Base-by-base conservation (phyloP, 2,888 invertebrate genomes). In the Phyto melanocephala region DNA sequence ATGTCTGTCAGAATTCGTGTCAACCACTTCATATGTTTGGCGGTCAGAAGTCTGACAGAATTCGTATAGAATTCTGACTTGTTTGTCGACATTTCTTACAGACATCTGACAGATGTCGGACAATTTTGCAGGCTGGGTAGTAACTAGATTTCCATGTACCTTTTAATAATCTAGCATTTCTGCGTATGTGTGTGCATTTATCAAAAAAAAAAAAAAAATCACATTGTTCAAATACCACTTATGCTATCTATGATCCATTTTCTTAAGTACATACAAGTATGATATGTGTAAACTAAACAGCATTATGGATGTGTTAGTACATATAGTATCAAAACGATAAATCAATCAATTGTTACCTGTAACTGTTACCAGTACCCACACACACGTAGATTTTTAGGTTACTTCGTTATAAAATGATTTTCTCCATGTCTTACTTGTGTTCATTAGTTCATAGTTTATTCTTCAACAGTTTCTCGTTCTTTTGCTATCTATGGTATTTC, bases 301-400 rank as follows among this genome's bases (percentile, higher is more conserved):
- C n/a, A n/a, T n/a, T n/a, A 1, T 52, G n/a, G 1, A 13, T 1
- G 52, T 24, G 11, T 28, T 2, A 40, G 11, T 1, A 13, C 13
- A 22, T 13, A 22, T 6, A 60, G 5, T 33, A 28, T 50, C 50
- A 7, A 50, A 58, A 65, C 65, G 35, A 65, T 65, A 65, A 65
- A 65, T 65, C 65, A 33, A 17, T 65, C 47, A 35, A 47, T 65
- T 17, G 20, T 65, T 65, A 50, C 5, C 35, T 6, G 33, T 33
- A 60, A 40, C 37, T n/a, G 11, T 11, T 20, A 20, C 45, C 65
- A 35, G 28, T 1, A 11, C 6, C 3, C 17, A 13, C 15, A 7
- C 47, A 15, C 28, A 28, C 28, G 6, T 33, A 56, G 33, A 56
- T 33, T 58, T 37, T 17, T 56, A 20, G 13, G 13, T 11, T 5